Base-by-base conservation (phyloP, 2,888 invertebrate species). In the Dioctria linearis region DNA sequence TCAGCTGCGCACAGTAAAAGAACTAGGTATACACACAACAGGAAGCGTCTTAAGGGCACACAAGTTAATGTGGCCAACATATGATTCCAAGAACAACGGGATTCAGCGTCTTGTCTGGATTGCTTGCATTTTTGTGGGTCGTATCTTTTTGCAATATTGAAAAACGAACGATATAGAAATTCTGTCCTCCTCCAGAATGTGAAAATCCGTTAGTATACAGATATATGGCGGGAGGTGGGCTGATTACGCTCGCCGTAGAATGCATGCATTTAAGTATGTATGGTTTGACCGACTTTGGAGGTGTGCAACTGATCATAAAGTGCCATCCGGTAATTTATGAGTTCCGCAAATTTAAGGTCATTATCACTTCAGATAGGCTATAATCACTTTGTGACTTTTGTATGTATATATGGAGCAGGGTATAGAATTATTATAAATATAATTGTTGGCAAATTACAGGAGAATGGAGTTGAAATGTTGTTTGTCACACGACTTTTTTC, bases 271-370 rank as follows among this genome's bases (percentile, higher is more conserved):
- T 25, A 25, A 25, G 25, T 25, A 25, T 25, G 2, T 61, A n/a
- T 61, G 61, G 61, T 4, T 61, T 61, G 61, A 61, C 61, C 61
- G 61, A 61, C 61, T 61, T 61, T 37, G 61, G 11, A 61, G 25
- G 61, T 61, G 61, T 61, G 25, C 25, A 39, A 39, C 61, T 61
- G 61, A 61, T 61, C 39, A 61, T 61, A 61, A 61, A 61, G 61
- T 61, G 61, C 61, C 61, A 61, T 61, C 61, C 61, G 61, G 61
- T n/a, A 61, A 61, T 61, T 61, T 61, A 61, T 61, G 61, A 39
- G 61, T 54, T 54, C 54, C 54, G 54, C 54, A n/a, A 54, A 3
- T 54, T 54, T 54, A 54, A 54, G 54, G 54, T 54, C 54, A 54
- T 54, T 54, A 54, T 54, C 54, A 54, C 54, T 54, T 54, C 25